Base-by-base conservation (phyloP, 2,888 invertebrate genomes). In the Philereme vetulata region DNA sequence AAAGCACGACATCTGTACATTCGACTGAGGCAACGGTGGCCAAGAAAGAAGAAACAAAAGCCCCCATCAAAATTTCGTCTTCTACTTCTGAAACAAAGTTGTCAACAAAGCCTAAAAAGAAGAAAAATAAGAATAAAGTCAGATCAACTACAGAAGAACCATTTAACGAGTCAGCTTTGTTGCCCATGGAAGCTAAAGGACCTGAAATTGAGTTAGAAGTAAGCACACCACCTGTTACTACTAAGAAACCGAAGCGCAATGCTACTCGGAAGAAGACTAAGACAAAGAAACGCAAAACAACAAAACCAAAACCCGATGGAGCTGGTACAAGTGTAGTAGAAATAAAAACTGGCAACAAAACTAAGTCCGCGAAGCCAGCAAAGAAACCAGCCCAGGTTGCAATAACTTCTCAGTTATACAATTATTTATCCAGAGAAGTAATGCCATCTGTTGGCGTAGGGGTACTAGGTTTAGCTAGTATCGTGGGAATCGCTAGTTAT, bases 361-460 rank as follows among this genome's bases (percentile, higher is more conserved):
- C 92, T 0, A 93, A 93, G 72, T 82, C 85, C 11, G 80, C 80
- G 21, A 88, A 89, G 67, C 84, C 81, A 60, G 72, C 80, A 3
- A 88, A 90, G 47, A 87, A 90, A 62, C 92, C 90, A 42, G 70
- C 72, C 42, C 80, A 82, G 49, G 84, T 95, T 56, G 95, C 95
- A 1, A 93, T 96, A 0, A 93, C 95, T 7, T 95, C 96, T 0
- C 95, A 96, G 78, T 94, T 96, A 34, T 96, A 96, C 75, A 96
- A 95, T 73, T 96, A 95, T 73, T 84, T 96, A 44, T 95, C 96
- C 3, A 92, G 96, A 70, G 96, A 96, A 88, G 95, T 96, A 0
- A 96, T 96, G 95, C 96, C 96, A 0, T 95, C 95, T 36, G 95
- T 96, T 21, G 96, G 96, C 0, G 95, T 96, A 0, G 96, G 96